Evolutionary conservation across 2,113 vertebrate genomes (phyloP).

Genomic region (Myanophis thanlyinensis): DNA sequence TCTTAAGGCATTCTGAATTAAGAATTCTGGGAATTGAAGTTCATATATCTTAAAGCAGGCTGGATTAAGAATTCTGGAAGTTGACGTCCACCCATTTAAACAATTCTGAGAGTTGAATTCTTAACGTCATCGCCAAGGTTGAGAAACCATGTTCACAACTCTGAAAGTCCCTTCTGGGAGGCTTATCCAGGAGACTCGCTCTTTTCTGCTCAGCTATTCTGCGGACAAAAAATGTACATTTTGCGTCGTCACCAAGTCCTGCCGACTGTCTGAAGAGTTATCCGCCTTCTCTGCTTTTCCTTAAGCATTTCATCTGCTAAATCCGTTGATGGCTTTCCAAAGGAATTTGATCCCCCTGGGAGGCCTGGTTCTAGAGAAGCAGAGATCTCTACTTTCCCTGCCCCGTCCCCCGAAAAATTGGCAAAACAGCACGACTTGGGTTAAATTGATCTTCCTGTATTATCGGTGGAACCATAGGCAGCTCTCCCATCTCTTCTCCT

Average conservation of each 20-base stretch:
- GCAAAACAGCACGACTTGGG: constrained; percentile 34
- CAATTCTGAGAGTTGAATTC: background rate
- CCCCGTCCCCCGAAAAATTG: background rate
- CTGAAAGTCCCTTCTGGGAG: background rate
- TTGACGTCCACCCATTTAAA: background rate
- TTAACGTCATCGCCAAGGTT: background rate
- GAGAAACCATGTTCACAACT: background rate
- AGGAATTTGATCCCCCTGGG: constrained; percentile 44
- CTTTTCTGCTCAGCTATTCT: background rate
- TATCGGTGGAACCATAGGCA: constrained; percentile 15
- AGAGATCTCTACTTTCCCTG: constrained; percentile 16
- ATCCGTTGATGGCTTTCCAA: constrained; percentile 33
- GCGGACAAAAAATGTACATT: background rate
- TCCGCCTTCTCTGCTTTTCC: background rate
- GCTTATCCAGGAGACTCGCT: no score
- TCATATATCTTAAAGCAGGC: no score
- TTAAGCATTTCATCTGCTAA: constrained; percentile 45
- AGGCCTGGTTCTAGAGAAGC: constrained; percentile 18
- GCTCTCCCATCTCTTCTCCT: background rate
- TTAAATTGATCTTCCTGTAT: constrained; percentile 32
- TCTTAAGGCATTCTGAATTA: no score
- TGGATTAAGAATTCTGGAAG: background rate
- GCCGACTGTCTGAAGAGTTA: background rate
- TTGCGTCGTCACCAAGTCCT: background rate
- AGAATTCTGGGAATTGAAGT: no score